Conservation (phyloP, 2,888 invertebrate species). For the Onthophagus sagittarius region DNA sequence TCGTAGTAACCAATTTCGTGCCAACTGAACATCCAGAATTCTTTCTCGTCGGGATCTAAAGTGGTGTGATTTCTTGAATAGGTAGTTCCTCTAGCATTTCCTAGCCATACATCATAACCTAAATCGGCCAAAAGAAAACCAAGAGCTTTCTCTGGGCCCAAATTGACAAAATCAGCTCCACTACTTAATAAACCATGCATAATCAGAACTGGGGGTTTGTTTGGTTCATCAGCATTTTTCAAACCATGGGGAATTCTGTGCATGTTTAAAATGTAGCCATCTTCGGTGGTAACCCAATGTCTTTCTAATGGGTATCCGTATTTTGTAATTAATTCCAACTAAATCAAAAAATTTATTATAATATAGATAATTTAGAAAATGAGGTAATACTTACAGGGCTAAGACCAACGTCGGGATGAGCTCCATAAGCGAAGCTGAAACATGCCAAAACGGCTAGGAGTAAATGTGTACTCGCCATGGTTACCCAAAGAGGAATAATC, state of each 20-base stretch:
- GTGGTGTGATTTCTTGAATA: constrained; percentile 52
- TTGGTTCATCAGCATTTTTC: constrained; percentile 21
- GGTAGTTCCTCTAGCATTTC: constrained; percentile 57
- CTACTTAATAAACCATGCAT: constrained; percentile 74
- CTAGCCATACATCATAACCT: constrained; percentile 57
- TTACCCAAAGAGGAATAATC: background rate
- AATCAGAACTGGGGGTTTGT: constrained; percentile 57
- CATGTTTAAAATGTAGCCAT: constrained; percentile 72
- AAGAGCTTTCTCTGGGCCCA: constrained; percentile 57
- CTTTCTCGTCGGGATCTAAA: constrained; percentile 38
- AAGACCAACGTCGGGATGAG: constrained; percentile 3
- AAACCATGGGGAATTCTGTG: constrained; percentile 65
- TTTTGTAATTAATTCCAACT: constrained; percentile 15
- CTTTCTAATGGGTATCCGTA: constrained; percentile 62
- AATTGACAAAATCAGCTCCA: constrained; percentile 69
- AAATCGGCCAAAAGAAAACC: constrained; percentile 46
- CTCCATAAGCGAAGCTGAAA: background rate
- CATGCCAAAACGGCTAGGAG: background rate
- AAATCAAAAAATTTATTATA: background rate
- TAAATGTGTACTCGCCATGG: constrained; percentile 1
- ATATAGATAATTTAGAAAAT: background rate
- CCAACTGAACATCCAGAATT: constrained; percentile 51
- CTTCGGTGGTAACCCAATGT: constrained; percentile 61
- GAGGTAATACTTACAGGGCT: background rate
- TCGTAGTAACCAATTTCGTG: constrained; percentile 75